A percentile compares a stretch with the other conserved stretches of the same genome.
Conservation (phyloP, 2,888 invertebrate genomes). For the Melanotus villosus region DNA sequence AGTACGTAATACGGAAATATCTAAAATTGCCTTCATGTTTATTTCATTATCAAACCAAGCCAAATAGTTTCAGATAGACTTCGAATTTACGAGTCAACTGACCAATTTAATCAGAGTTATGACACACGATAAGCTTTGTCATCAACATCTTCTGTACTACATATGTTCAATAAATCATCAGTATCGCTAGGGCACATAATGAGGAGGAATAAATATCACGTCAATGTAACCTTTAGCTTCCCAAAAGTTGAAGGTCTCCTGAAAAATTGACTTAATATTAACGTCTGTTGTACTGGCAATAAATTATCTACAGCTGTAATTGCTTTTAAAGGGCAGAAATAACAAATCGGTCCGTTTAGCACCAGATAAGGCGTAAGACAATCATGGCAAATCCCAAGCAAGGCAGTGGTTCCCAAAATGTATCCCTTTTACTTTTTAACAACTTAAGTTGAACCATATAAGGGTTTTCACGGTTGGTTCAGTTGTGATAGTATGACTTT, state of each 20-base stretch:
- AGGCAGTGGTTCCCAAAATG: no score
- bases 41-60: slow-evolving; percentile 25
- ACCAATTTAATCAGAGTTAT: slow-evolving; percentile 19
- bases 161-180: neutral
- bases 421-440: no score
- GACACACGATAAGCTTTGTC: slow-evolving; percentile 16
- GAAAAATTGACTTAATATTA: neutral
- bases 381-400: neutral
- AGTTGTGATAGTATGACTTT: no score
- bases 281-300: neutral
- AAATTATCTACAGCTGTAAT: slow-evolving; percentile 3
- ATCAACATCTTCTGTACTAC: neutral
- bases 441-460: no score
- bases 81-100: slow-evolving; percentile 13
- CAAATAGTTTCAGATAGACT: slow-evolving; percentile 18
- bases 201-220: neutral
- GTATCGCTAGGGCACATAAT: neutral
- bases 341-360: neutral
- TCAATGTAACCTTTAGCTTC: neutral
- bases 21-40: slow-evolving; percentile 29
- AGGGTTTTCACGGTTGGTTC: no score
- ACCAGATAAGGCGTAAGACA: neutral
- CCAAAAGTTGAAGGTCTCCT: neutral
- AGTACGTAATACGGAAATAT: slow-evolving; percentile 13
- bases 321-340: neutral